phyloP scores from a whole-genome alignment of 53 echinoderm and acorn worm species.

The Echinometra lucunter region DNA sequence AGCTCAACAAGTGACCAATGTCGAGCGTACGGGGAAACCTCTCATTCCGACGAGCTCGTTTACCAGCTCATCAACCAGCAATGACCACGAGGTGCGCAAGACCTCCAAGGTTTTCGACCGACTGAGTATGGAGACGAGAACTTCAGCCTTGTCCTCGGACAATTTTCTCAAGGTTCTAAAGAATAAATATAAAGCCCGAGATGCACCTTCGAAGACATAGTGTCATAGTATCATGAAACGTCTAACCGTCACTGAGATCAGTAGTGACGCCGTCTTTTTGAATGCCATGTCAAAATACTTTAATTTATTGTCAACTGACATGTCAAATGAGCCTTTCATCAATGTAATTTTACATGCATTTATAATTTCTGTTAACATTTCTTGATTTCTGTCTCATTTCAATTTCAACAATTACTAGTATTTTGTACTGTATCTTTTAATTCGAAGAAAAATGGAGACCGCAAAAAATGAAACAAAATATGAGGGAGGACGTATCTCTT shows the following conservation, averaged over 20 bases:
- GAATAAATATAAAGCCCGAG: not conserved
- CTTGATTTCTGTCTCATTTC: no score
- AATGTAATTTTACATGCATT: no score
- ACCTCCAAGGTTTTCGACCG: conserved; percentile 48
- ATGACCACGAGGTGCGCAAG: not conserved
- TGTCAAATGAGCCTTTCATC: no score
- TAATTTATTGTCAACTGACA: no score
- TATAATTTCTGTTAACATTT: no score
- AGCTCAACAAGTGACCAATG: not conserved
- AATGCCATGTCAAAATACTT: not conserved
- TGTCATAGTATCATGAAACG: not conserved
- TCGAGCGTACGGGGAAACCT: conserved; percentile 48
- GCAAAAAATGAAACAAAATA: no score
- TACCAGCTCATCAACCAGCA: not conserved
- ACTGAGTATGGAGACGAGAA: conserved; percentile 14
- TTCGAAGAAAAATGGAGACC: no score
- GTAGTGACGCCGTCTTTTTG: not conserved
- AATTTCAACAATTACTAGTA: no score
- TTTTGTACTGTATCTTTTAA: no score
- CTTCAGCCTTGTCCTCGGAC: conserved; percentile 15
- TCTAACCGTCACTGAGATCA: not conserved
- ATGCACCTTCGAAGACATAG: conserved; percentile 30
- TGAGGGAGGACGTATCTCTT: no score
- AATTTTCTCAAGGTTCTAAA: conserved; percentile 12
- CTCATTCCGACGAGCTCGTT: conserved; percentile 59